phyloP scores from a whole-genome alignment of 2,797 vertebrate genomes.

The Huso huso region DNA sequence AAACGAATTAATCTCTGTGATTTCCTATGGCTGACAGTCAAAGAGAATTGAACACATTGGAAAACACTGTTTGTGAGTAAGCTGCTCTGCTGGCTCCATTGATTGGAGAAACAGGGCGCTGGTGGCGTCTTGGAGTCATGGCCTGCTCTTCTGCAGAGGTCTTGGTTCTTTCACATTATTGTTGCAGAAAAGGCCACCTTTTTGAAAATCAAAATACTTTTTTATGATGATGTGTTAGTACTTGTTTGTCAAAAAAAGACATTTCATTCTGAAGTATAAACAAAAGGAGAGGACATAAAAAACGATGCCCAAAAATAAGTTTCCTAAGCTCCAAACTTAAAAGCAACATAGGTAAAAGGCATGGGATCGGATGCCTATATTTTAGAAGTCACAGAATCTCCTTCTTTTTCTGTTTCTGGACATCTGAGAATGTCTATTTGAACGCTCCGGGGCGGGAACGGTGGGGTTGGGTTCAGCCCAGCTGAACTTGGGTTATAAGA shows the following conservation, averaged over 20 bases:
- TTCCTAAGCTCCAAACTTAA: slow-evolving; percentile 3
- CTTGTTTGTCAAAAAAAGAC: slow-evolving; percentile 5
- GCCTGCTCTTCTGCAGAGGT: slow-evolving; percentile 1
- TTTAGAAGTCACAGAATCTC: too few relatives aligned
- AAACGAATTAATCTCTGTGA: neutral
- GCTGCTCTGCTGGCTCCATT: neutral
- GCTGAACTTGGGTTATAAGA: slow-evolving; percentile 60
- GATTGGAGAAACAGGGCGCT: neutral
- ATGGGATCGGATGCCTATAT: neutral
- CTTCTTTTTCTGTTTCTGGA: slow-evolving; percentile 27
- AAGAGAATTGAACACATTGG: neutral
- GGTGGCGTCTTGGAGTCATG: neutral
- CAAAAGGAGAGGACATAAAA: neutral
- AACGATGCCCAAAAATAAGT: slow-evolving; percentile 7
- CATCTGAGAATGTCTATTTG: slow-evolving; percentile 28
- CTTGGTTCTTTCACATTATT: slow-evolving; percentile 17
- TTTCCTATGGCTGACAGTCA: neutral
- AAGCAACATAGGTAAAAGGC: neutral
- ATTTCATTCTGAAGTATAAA: neutral
- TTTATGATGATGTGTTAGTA: slow-evolving; percentile 4
- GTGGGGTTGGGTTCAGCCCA: slow-evolving; percentile 60
- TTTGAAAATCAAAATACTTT: neutral
- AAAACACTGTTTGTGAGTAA: neutral
- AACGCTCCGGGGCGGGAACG: slow-evolving; percentile 50
- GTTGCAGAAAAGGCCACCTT: slow-evolving; percentile 9